Base-by-base conservation (phyloP, 2,888 invertebrate genomes). In the Oscheius sp. region DNA sequence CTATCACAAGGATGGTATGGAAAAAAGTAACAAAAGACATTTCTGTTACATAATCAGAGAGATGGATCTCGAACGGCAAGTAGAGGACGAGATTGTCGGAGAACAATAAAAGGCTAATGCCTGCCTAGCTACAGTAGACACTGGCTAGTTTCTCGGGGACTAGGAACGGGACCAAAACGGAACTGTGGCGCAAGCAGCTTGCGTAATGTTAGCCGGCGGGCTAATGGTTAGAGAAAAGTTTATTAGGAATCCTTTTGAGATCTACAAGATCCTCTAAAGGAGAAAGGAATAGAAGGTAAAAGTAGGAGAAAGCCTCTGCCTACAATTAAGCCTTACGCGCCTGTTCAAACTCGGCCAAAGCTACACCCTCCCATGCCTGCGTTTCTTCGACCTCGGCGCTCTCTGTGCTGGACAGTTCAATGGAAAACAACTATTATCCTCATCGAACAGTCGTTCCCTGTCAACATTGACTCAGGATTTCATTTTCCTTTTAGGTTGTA, bases 371-470 rank as follows among this genome's bases (percentile, higher is more conserved):
- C 27, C 69, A 46, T n/a, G 55, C 43, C 56, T 35, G 55, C 55
- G 55, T 41, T 35, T 69, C 69, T 12, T 41, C 56, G 56, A 35
- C 16, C 43, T 29, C 55, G 18, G 56, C 56, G 56, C 69, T 69
- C 55, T 55, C 23, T 69, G 55, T 55, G n/a, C 25, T 55, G 55
- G 52, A 41, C 69, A 55, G 69, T 55, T 56, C 69, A 41, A 69
- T 69, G 55, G 41, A 69, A 69, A 69, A 69, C 69, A 69, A 69
- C 69, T 69, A 69, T 69, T 69, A 69, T 69, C 69, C 69, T 69
- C 69, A 69, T 56, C 55, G 56, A 43, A 69, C 55, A 69, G 55
- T 69, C 69, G 69, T 43, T 25, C 66, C 29, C 66, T 13, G 66
- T 49, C 49, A 66, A 66, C 66, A 66, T 13, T 27, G 66, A 66